Evolutionary conservation across 2,797 vertebrate species (phyloP).

Genomic region (Myotis pilosus): DNA sequence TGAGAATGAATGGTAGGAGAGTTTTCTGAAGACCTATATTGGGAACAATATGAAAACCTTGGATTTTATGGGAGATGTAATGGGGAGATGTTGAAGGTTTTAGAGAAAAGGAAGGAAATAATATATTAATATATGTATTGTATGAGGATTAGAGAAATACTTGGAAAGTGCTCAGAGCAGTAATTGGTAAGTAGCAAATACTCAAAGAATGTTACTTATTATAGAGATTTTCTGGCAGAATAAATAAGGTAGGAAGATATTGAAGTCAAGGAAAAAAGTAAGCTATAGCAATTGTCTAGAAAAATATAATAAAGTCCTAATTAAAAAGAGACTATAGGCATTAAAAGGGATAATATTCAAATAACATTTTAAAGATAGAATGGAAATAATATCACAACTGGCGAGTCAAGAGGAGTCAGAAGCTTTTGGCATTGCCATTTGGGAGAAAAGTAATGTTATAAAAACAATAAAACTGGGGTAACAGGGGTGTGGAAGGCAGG

Average conservation of each 20-base stretch:
- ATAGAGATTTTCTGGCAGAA: not conserved
- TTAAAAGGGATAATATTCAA: not conserved
- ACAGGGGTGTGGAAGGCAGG: not conserved
- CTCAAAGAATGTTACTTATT: not conserved
- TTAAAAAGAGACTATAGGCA: not conserved
- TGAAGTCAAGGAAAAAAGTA: not conserved
- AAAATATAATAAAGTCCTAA: not conserved
- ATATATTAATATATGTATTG: not conserved
- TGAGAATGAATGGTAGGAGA: not conserved
- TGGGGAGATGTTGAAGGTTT: not conserved
- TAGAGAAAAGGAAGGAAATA: not conserved
- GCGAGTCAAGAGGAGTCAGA: not conserved
- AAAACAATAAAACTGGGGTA: not conserved
- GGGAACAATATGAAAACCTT: not conserved
- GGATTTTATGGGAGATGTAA: not conserved
- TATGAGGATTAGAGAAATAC: not conserved
- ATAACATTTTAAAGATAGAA: not conserved
- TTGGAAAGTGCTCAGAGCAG: not conserved
- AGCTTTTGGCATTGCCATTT: not conserved
- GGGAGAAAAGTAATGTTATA: not conserved
- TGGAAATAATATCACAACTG: not conserved
- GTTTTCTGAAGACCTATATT: not conserved
- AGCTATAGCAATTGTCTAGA: not conserved
- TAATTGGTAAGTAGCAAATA: not conserved
- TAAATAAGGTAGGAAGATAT: not conserved